phyloP scores from a whole-genome alignment of 1,140 invertebrate genomes.

The Ectropis grisescens region DNA sequence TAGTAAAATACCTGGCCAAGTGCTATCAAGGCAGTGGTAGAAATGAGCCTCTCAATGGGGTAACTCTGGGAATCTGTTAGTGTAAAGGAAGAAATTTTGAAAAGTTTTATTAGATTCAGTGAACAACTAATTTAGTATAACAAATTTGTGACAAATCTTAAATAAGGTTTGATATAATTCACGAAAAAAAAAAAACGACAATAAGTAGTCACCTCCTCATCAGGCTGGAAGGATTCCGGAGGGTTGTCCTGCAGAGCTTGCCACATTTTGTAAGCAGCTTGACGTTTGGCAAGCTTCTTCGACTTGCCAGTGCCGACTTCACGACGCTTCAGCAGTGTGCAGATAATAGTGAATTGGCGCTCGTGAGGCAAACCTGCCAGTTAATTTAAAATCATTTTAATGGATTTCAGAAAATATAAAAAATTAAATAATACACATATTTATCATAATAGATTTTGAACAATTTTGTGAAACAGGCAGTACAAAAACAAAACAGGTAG shows the following conservation, averaged over 20 bases:
- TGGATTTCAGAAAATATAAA: not conserved
- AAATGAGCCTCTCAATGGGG: conserved; percentile 25
- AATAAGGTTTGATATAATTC: too few relatives aligned
- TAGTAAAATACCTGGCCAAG: conserved; percentile 68
- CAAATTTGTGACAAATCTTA: too few relatives aligned
- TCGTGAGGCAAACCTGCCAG: conserved; percentile 90
- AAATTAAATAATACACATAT: not conserved
- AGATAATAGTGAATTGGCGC: conserved; percentile 92
- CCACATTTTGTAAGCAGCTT: conserved; percentile 95
- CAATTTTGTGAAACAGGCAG: too few relatives aligned
- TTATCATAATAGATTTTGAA: not conserved
- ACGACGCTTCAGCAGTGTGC: conserved; percentile 85
- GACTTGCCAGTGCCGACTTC: conserved; percentile 91
- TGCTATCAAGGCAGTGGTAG: conserved; percentile 25
- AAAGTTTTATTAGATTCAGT: too few relatives aligned
- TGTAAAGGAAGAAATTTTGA: too few relatives aligned
- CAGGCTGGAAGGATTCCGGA: conserved; percentile 73
- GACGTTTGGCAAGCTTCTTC: conserved; percentile 95
- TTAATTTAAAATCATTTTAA: not conserved
- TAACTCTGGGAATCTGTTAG: too few relatives aligned
- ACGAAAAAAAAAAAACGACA: too few relatives aligned
- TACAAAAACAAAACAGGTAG: too few relatives aligned
- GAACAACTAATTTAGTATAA: too few relatives aligned
- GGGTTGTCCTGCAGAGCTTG: conserved; percentile 83
- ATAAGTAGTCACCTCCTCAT: conserved; percentile 72